phyloP scores from a whole-genome alignment of 2,113 vertebrate genomes.

The Oncorhynchus keta region DNA sequence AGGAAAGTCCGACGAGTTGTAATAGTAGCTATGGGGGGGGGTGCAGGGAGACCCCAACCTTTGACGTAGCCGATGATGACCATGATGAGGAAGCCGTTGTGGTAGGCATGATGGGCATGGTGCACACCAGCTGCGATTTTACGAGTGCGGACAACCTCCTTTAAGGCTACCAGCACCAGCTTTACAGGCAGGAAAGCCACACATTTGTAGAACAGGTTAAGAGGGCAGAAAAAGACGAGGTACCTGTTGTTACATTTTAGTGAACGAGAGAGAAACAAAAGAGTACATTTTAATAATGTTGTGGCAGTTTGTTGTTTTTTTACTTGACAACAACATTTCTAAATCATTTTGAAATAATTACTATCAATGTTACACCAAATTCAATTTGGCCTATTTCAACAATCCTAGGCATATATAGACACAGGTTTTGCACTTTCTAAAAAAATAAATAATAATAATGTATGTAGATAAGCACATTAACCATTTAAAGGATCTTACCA shows the following conservation, averaged over 20 bases:
- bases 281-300: too few species aligned
- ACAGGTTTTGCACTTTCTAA: too few species aligned
- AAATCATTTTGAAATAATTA: too few species aligned
- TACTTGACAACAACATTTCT: too few species aligned
- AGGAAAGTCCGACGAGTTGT: not conserved
- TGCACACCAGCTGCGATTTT: slow-evolving; percentile 95
- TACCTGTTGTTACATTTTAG: slow-evolving; percentile 77
- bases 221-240: slow-evolving; percentile 91
- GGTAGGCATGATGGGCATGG: slow-evolving; percentile 91
- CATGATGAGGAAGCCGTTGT: slow-evolving; percentile 93
- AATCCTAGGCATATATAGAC: too few species aligned
- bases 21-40: not conserved
- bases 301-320: too few species aligned
- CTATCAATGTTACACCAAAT: too few species aligned
- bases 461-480: too few species aligned
- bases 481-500: slow-evolving; percentile 78
- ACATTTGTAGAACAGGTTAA: slow-evolving; percentile 97
- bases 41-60: slow-evolving; percentile 70
- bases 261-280: not conserved
- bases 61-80: slow-evolving; percentile 92
- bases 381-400: too few species aligned
- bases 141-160: slow-evolving; percentile 92
- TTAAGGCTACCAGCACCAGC: slow-evolving; percentile 92
- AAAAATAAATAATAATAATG: too few species aligned
- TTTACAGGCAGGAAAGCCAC: slow-evolving; percentile 93